phyloP scores from a whole-genome alignment of 2,113 vertebrate genomes.

The Bubo scandiacus region DNA sequence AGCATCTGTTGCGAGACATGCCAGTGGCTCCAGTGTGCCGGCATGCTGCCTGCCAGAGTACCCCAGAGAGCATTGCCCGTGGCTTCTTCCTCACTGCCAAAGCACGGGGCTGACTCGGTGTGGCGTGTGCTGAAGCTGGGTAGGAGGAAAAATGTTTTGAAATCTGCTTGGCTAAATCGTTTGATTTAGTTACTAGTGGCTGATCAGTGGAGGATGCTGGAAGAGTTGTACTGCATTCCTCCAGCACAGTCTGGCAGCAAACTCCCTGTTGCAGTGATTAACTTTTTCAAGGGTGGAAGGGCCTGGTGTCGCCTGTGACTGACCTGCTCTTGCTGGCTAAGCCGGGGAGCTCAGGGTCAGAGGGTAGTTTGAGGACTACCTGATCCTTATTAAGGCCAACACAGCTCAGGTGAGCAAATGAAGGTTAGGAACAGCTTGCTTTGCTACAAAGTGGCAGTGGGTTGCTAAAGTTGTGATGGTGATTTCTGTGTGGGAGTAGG shows the following conservation, averaged over 20 bases:
- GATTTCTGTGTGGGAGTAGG: not conserved
- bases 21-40: not conserved
- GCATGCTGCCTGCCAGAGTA: not conserved
- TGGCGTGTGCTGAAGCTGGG: not conserved
- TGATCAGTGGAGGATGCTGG: not conserved
- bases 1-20: not conserved
- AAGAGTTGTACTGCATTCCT: not conserved
- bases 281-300: not conserved
- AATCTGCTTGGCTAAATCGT: not conserved
- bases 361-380: not conserved
- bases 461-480: not conserved
- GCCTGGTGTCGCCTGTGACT: not conserved
- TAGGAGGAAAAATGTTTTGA: not conserved
- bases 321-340: not conserved
- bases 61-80: fast-evolving
- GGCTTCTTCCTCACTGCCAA: not conserved
- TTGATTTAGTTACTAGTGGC: not conserved
- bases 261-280: not conserved
- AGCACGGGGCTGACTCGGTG: not conserved
- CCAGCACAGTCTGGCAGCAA: not conserved
- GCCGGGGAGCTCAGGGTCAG: not conserved
- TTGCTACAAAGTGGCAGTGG: not conserved
- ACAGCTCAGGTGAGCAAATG: not conserved
- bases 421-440: not conserved
- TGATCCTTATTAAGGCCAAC: not conserved